Evolutionary conservation across 2,888 invertebrate species (phyloP), one percentile per base, ranked within the genome.

Genomic region (Orthonevra nobilis): DNA sequence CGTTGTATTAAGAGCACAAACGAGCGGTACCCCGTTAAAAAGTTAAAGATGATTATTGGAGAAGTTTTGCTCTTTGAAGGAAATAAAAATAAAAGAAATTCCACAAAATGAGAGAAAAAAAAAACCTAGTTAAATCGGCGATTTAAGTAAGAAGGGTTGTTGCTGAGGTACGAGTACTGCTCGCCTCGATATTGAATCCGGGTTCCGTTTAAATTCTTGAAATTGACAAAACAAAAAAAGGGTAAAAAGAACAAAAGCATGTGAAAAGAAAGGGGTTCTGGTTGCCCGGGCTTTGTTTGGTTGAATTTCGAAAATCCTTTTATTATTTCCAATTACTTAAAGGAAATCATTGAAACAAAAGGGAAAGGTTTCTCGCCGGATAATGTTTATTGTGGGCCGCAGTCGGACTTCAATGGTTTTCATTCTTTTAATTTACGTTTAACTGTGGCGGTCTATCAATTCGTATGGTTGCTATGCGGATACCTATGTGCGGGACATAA

Each of bases 301-400:
- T 52, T 64, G 58, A 60, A 64, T 70, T 70, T 56, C 46, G 17
- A 40, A 77, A 77, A 77, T 66, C 70, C 72, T 64, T 77, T 77
- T 77, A 61, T 52, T 56, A 56, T 50, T 66, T 79, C 66, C 79
- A 79, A 79, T 79, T 79, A 79, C 79, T 79, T 79, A 79, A 73
- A 64, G 54, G 61, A 56, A 68, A 79, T 54, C 63, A 42, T 72
- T 64, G 46, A 52, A 42, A 75, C 56, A 56, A 61, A 63, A 75
- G 50, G 61, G 23, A 44, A 46, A 50, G 30, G 36, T 58, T 66
- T 56, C n/a, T 19, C 48, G n/a, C 63, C 34, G 34, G 36, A 58
- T 32, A 48, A 64, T 52, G 36, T 66, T 73, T 58, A 64, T 64
- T 64, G 50, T 46, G 36, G 36, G n/a, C 14, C 17, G 46, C 6